Percentiles rank a stretch among this genome's conserved stretches.
These are phyloP conservation scores for Lampropteryx suffumata DNA, from an alignment of 2,888 invertebrate genomes.

Conservation along the genomic window DNA sequence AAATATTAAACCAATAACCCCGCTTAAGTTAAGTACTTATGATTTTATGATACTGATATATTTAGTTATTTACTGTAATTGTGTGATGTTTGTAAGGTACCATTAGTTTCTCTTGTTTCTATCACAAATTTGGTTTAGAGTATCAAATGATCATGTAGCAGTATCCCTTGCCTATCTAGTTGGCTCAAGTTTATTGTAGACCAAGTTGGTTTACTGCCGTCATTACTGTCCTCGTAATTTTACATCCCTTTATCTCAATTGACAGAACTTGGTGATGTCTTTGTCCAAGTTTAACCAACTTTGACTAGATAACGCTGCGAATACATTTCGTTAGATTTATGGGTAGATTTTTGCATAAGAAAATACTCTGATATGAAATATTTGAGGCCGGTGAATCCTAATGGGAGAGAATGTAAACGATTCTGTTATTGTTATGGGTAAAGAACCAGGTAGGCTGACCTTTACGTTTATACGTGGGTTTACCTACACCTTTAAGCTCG, in stretches of 20 bases:
- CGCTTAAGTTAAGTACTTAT: too few species aligned
- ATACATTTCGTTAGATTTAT: conserved; percentile 49
- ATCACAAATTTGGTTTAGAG: conserved; percentile 24
- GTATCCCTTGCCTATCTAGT: conserved; percentile 44
- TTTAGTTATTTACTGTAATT: too few species aligned
- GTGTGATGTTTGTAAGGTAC: too few species aligned
- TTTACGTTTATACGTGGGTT: conserved; percentile 29
- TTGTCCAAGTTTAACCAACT: conserved; percentile 54
- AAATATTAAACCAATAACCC: too few species aligned
- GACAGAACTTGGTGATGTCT: conserved; percentile 71
- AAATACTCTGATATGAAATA: conserved; percentile 37
- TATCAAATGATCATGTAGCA: conserved; percentile 30
- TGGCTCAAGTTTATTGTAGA: conserved; percentile 52
- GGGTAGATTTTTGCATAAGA: conserved; percentile 34
- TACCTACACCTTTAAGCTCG: conserved; percentile 33
- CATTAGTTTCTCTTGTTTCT: too few species aligned
- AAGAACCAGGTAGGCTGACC: conserved; percentile 26
- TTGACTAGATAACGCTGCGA: conserved; percentile 52
- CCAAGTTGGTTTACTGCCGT: conserved; percentile 61
- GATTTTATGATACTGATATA: too few species aligned
- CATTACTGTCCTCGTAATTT: conserved; percentile 72
- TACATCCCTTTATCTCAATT: conserved; percentile 75
- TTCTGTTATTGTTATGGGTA: conserved; percentile 35
- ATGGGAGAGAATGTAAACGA: conserved; percentile 31
- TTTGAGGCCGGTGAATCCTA: conserved; percentile 31